These are phyloP conservation scores for Dasyurus viverrinus DNA, from an alignment of 2,113 vertebrate genomes.

Conservation along the genomic window DNA sequence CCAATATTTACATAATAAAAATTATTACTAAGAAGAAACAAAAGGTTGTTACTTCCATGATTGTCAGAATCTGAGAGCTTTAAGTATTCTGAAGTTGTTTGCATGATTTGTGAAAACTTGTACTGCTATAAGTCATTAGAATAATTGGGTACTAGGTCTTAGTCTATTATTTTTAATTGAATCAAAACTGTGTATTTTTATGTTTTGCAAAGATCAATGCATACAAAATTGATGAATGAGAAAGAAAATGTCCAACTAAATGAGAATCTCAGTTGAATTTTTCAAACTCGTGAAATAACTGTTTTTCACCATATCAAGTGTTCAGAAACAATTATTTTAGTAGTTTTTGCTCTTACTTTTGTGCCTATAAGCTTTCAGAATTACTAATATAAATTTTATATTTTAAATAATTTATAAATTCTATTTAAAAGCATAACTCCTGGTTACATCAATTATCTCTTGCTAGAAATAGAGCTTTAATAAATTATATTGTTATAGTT, in stretches of 20 bases:
- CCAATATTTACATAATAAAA: neutral
- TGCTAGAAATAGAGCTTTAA: neutral
- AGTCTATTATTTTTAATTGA: neutral
- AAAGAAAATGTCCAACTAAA: neutral
- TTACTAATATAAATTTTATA: constrained; percentile 9
- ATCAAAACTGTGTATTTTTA: neutral
- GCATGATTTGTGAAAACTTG: neutral
- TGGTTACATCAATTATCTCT: constrained; percentile 5
- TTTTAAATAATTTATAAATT: constrained; percentile 36
- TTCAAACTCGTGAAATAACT: neutral
- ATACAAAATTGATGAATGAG: neutral
- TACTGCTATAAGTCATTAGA: fast-evolving
- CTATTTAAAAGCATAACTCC: neutral
- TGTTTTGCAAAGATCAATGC: neutral
- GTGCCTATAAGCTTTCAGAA: neutral
- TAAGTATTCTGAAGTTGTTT: neutral
- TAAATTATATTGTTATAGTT: neutral
- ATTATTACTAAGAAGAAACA: constrained; percentile 24
- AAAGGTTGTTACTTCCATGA: neutral
- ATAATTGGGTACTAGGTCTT: no score
- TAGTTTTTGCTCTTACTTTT: neutral
- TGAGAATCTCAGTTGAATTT: neutral
- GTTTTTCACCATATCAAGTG: neutral
- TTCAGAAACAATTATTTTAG: constrained; percentile 10
- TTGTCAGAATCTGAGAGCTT: neutral